phyloP scores from a whole-genome alignment of 2,113 vertebrate species.

The Lynx canadensis region DNA sequence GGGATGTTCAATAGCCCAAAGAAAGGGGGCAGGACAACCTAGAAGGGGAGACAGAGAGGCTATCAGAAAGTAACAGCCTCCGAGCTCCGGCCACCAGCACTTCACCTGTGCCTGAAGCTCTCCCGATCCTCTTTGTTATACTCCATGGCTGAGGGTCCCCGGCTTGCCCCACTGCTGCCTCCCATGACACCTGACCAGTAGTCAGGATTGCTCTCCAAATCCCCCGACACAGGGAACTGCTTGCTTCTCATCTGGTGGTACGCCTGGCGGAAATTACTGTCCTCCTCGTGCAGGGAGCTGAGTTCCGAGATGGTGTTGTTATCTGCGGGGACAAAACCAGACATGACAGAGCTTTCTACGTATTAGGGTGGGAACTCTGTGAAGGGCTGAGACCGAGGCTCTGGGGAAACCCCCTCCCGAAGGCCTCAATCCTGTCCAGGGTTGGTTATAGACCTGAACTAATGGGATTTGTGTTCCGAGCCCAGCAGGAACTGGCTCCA shows the following conservation, averaged over 20 bases:
- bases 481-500: not conserved
- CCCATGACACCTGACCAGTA: conserved; percentile 86
- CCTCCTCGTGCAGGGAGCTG: conserved; percentile 95
- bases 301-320: conserved; percentile 96
- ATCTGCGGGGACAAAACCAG: conserved; percentile 84
- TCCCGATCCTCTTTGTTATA: conserved; percentile 85
- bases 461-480: conserved; percentile 12
- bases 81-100: fast-evolving
- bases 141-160: conserved; percentile 85
- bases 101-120: conserved; percentile 86
- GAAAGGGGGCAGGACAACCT: not conserved
- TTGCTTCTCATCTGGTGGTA: conserved; percentile 93
- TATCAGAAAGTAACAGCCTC: fast-evolving
- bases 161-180: conserved; percentile 78
- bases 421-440: conserved; percentile 25
- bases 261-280: conserved; percentile 90
- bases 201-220: conserved; percentile 86
- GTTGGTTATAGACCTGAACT: conserved; percentile 32
- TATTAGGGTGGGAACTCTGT: not conserved
- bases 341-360: not conserved
- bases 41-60: not conserved
- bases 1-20: not conserved
- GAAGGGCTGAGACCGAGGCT: not conserved
- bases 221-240: conserved; percentile 90
- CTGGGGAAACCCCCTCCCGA: not conserved